Percentiles rank a stretch among this genome's conserved stretches.
phyloP scores from a whole-genome alignment of 1,140 invertebrate genomes.

The Nebria ingens region DNA sequence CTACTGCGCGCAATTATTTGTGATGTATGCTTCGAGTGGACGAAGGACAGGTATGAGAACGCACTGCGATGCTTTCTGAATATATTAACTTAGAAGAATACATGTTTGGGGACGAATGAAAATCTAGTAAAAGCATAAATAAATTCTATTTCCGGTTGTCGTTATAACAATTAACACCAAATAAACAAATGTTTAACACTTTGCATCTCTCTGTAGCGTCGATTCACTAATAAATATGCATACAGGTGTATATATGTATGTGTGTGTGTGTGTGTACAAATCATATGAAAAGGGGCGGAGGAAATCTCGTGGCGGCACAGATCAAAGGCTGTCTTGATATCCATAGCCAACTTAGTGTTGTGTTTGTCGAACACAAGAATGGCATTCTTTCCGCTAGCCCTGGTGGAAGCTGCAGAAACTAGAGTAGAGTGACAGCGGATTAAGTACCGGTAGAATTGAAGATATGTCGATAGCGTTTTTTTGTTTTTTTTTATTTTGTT shows the following conservation, averaged over 20 bases:
- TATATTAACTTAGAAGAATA: no score
- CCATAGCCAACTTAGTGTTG: constrained; percentile 4
- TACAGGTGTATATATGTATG: not conserved
- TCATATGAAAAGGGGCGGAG: not conserved
- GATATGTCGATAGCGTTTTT: not conserved
- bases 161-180: no score
- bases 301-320: not conserved
- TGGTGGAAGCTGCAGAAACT: no score
- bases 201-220: not conserved
- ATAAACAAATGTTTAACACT: no score
- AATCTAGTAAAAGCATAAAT: no score
- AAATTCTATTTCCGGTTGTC: no score
- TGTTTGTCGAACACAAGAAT: constrained; percentile 8
- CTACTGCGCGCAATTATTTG: no score
- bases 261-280: not conserved
- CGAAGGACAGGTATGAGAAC: no score
- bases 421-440: no score
- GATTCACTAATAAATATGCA: not conserved
- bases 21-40: no score
- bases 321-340: constrained; percentile 4
- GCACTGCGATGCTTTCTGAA: no score
- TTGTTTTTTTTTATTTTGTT: not conserved
- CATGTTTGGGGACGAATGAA: no score
- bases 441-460: constrained; percentile 4
- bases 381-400: not conserved